phyloP scores from a whole-genome alignment of 2,888 invertebrate genomes.

The Tuberolachnus salignus region DNA sequence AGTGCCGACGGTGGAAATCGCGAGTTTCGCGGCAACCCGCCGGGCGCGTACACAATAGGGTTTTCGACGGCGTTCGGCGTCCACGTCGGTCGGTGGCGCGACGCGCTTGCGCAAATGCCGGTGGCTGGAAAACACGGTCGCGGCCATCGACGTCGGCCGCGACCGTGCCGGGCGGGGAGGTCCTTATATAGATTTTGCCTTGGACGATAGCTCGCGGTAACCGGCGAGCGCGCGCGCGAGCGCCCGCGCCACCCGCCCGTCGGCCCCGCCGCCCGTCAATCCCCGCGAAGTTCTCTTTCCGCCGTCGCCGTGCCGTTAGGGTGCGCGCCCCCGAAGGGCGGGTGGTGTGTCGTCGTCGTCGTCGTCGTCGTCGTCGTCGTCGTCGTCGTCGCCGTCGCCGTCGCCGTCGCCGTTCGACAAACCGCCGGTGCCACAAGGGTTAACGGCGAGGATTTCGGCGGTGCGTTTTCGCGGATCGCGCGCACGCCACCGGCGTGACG shows the following conservation, averaged over 20 bases:
- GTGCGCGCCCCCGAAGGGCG: too few species aligned
- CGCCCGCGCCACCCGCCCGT: not conserved
- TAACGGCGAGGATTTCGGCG: not conserved
- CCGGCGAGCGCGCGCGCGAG: not conserved
- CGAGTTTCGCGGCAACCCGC: not conserved
- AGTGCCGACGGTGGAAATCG: not conserved
- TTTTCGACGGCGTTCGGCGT: not conserved
- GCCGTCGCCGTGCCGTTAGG: too few species aligned
- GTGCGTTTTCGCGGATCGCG: not conserved
- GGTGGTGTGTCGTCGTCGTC: not conserved
- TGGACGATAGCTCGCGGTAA: constrained; percentile 24
- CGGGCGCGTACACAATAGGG: too few species aligned
- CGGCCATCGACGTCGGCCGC: not conserved
- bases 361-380: not conserved
- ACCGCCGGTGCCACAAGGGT: not conserved
- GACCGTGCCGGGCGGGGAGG: constrained; percentile 2
- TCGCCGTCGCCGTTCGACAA: not conserved
- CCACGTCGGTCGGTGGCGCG: not conserved
- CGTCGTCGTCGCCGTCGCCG: not conserved
- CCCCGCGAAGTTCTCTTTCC: not conserved
- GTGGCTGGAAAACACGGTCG: not conserved
- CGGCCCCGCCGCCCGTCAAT: not conserved
- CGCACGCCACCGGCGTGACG: not conserved
- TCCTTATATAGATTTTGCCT: constrained; percentile 51
- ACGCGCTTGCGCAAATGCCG: constrained; percentile 14